Base-by-base conservation (phyloP, 2,888 invertebrate genomes). In the Cantharis rustica region DNA sequence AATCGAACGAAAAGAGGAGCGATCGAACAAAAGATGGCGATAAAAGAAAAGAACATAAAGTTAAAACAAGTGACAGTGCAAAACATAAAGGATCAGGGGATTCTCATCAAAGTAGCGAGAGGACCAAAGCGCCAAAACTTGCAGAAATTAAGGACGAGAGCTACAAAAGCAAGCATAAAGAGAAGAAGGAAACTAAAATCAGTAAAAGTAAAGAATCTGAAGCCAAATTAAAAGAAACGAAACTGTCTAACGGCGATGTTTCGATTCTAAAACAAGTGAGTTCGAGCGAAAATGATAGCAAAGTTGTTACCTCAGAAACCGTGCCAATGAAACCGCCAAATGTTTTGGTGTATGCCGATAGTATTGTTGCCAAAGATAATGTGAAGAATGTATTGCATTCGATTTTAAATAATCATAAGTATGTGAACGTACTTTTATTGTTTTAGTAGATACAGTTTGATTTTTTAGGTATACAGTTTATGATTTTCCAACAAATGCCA, bases 281-380 rank as follows among this genome's bases (percentile, higher is more conserved):
- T 68, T 13, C 9, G 2, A 15, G 31, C 16, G 23, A 10, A 10
- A 31, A 4, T 2, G 20, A 47, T 2, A 72, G 20, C 11, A 66
- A 17, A 10, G 66, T 10, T 9, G 47, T n/a, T 47, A 72, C 72
- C 10, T 26, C 69, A 61, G 71, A 68, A 20, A 72, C 26, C 66
- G 11, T 66, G 62, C 72, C 66, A 78, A 89, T 90, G 2, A 95
- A 95, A 86, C 95, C 95, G 68, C 94, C 95, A 3, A 95, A 95
- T 89, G 92, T 96, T 83, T 89, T 96, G 77, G 94, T 96, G 81
- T 95, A 94, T 87, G 94, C 95, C 2, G 95, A 96, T 86, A 95
- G 94, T 87, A 87, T 91, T 75, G 91, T 92, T 23, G 93, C 94
- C 68, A 92, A 93, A 82, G 94, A 95, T 82, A 94, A 93, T 86